phyloP scores from a whole-genome alignment of 2,797 vertebrate species.

The Scomberomorus guttatus region DNA sequence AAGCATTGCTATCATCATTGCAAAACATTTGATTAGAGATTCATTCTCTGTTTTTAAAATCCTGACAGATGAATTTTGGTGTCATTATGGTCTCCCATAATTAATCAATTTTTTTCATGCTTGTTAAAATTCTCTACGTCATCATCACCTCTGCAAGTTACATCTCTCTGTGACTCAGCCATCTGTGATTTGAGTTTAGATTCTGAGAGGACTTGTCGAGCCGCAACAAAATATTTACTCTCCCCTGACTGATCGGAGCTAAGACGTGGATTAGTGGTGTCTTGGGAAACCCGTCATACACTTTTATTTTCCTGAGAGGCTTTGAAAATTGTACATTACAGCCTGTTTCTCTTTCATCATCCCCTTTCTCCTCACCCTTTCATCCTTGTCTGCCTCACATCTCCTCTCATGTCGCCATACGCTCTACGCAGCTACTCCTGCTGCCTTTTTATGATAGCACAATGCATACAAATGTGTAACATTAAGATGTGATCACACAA shows the following conservation, averaged over 20 bases:
- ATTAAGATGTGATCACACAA: constrained; percentile 48
- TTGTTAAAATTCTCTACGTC: not conserved
- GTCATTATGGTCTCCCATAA: constrained; percentile 14
- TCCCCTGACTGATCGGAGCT: constrained; percentile 54
- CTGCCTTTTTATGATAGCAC: constrained; percentile 22
- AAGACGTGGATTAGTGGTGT: constrained; percentile 52
- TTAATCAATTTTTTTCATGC: constrained; percentile 1
- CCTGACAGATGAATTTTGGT: constrained; percentile 8
- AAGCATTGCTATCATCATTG: not conserved
- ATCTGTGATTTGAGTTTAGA: constrained; percentile 24
- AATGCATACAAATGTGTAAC: constrained; percentile 47
- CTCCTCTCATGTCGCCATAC: constrained; percentile 34
- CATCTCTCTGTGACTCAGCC: constrained; percentile 17
- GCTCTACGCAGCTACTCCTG: constrained; percentile 22
- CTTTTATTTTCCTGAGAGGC: constrained; percentile 7
- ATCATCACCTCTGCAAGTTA: constrained; percentile 8
- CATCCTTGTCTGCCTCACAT: constrained; percentile 41
- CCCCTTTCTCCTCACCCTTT: constrained; percentile 54
- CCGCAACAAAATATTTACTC: constrained; percentile 58
- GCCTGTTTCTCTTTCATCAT: constrained; percentile 53
- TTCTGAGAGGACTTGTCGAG: constrained; percentile 25
- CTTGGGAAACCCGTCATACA: constrained; percentile 54
- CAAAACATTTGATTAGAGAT: constrained; percentile 1
- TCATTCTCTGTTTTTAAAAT: not conserved
- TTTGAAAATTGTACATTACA: constrained; percentile 51